Percentiles rank a stretch among this genome's conserved stretches.
phyloP scores from a whole-genome alignment of 1,140 invertebrate species.

The Atopsyche davidsoni region DNA sequence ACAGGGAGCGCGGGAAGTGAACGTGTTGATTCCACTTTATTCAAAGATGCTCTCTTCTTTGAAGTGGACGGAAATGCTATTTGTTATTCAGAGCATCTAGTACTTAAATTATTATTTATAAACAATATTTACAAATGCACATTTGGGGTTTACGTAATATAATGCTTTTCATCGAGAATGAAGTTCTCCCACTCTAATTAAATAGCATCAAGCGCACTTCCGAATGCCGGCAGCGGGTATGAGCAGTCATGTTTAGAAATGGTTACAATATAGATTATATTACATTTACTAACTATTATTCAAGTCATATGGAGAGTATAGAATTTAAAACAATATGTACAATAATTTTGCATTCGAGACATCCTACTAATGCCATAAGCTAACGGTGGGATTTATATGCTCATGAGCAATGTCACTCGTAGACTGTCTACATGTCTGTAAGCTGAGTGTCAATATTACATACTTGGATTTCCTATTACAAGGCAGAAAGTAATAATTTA shows the following conservation, averaged over 20 bases:
- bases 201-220: no score
- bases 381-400: conserved; percentile 31
- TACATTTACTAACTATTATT: no score
- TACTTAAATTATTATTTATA: conserved; percentile 16
- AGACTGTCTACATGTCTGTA: conserved; percentile 12
- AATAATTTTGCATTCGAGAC: conserved; percentile 20
- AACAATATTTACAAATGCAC: conserved; percentile 26
- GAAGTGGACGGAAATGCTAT: conserved; percentile 24
- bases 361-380: conserved; percentile 29
- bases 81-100: conserved; percentile 7
- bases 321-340: conserved; percentile 26
- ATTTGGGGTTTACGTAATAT: conserved; percentile 2
- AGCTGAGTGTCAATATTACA: conserved; percentile 7
- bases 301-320: no score
- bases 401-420: conserved; percentile 29
- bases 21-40: conserved; percentile 17
- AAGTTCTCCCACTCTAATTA: no score
- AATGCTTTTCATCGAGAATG: no score
- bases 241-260: no score
- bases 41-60: conserved; percentile 12
- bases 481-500: conserved; percentile 19
- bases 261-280: no score
- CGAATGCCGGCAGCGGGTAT: no score
- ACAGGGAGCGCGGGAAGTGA: background rate
- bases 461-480: conserved; percentile 15